Evolutionary conservation across 2,888 invertebrate genomes (phyloP).

Genomic region (Rhorus exstirpatorius): DNA sequence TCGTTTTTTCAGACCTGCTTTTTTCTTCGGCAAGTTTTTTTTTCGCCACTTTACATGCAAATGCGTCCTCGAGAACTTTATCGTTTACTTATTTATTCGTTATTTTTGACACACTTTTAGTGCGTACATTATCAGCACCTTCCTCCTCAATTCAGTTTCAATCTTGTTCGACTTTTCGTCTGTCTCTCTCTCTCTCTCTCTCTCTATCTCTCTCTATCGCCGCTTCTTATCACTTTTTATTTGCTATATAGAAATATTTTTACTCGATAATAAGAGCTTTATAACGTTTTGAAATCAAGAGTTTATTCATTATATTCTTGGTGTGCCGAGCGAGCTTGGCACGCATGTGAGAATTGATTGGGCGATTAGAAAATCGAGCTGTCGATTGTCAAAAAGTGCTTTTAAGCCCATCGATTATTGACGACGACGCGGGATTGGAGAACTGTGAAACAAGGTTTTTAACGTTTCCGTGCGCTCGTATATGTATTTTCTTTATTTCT

Average conservation of each 20-base stretch:
- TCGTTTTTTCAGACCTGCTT: not conserved
- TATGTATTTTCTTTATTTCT: slow-evolving; percentile 30
- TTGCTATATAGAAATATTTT: slow-evolving; percentile 29
- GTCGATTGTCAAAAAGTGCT: slow-evolving; percentile 56
- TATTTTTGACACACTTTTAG: slow-evolving; percentile 16
- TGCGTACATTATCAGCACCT: slow-evolving; percentile 27
- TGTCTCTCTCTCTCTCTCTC: not conserved
- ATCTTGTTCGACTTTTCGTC: not conserved
- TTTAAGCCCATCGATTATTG: slow-evolving; percentile 46
- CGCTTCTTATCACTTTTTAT: slow-evolving; percentile 26
- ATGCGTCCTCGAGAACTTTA: slow-evolving; percentile 27
- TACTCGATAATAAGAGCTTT: slow-evolving; percentile 30
- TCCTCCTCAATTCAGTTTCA: slow-evolving; percentile 26
- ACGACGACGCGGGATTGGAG: not conserved
- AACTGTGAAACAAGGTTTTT: slow-evolving; percentile 43
- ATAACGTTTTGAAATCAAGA: slow-evolving; percentile 18
- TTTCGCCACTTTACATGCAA: slow-evolving; percentile 26
- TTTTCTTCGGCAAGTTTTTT: not conserved
- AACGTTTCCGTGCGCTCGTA: slow-evolving; percentile 6
- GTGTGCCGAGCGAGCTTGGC: not conserved
- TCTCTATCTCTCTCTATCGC: not conserved
- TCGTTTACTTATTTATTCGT: slow-evolving; percentile 31
- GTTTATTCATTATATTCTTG: slow-evolving; percentile 34
- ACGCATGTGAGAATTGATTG: slow-evolving; percentile 46
- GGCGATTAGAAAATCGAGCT: slow-evolving; percentile 45